Evolutionary conservation across 1,140 invertebrate species (phyloP), one percentile per base, ranked within the genome.

Genomic region (Eriocheir sinensis): DNA sequence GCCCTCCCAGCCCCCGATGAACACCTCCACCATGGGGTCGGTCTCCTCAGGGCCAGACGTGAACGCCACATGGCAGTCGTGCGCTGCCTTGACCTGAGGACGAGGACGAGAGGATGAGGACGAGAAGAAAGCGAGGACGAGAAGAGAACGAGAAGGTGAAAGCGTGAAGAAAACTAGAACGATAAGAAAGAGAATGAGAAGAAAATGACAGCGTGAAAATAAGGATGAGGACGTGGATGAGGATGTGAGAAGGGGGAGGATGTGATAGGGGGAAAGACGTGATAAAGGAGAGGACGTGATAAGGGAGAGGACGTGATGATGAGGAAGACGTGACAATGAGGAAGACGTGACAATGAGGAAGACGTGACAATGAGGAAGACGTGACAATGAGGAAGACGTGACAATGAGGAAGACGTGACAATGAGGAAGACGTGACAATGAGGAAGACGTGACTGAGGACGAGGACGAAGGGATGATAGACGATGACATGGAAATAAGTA

Each of bases 51-150:
- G 97, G 9, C 95, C 97, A 32, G 96, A 96, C 36, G 97, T 97
- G 88, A 98, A 96, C 93, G 97, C 97, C 91, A 98, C 95, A 96
- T 98, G 97, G 93, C 97, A 97, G 96, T 98, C 97, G 96, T 97
- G 97, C 27, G 97, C 97, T 48, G 97, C 97, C 95, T 97, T 97
- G 90, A 97, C 97, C 72, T 97, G 97, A 27, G 41, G 80, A 27
- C 12, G 60, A 48, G 4, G 8, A 41, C 2, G 21, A 86, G 6
- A 30, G 8, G 36, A 36, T 86, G 6, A 0, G 21, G n/a, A 2
- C n/a, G 17, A 2, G 21, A 0, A 0, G 36, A 86, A 21, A 72
- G 27, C 9, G 40, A 6, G 0, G 40, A 36, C 34, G 9, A 4
- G 21, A 86, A 40, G 34, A 48, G 4, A 21, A 41, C 2, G 21